A percentile compares a stretch with the other conserved stretches of the same genome.
phyloP scores from a whole-genome alignment of 2,797 vertebrate species.

The Merluccius polli region DNA sequence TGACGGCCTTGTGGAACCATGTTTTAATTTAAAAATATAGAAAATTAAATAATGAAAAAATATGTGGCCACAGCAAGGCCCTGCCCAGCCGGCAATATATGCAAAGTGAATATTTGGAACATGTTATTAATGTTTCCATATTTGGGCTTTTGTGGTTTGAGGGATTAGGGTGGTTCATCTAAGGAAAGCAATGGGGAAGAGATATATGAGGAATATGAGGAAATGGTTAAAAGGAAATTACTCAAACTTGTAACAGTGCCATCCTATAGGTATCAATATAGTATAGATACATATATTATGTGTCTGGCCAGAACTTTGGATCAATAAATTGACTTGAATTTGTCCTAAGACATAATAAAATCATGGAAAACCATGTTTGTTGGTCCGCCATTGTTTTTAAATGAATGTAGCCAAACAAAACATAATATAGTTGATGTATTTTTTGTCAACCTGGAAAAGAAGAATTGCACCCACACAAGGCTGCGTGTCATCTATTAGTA shows the following conservation, averaged over 20 bases:
- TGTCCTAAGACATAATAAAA: neutral
- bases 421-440: neutral
- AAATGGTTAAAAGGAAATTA: neutral
- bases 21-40: conserved; percentile 52
- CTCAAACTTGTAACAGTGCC: neutral
- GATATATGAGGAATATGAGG: neutral
- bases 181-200: neutral
- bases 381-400: neutral
- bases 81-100: neutral
- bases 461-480: neutral
- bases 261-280: neutral
- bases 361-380: neutral
- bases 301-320: neutral
- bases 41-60: conserved; percentile 33
- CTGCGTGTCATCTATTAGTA: neutral
- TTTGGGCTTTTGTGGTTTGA: neutral
- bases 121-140: neutral
- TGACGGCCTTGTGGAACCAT: conserved; percentile 59
- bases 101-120: neutral
- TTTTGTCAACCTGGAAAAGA: neutral
- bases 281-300: too few species aligned
- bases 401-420: neutral
- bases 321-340: neutral
- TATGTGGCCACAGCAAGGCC: conserved; percentile 11
- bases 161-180: neutral